Evolutionary conservation across 1,140 invertebrate genomes (phyloP), one percentile per base, ranked within the genome.

Genomic region (Neotoxoptera formosana): DNA sequence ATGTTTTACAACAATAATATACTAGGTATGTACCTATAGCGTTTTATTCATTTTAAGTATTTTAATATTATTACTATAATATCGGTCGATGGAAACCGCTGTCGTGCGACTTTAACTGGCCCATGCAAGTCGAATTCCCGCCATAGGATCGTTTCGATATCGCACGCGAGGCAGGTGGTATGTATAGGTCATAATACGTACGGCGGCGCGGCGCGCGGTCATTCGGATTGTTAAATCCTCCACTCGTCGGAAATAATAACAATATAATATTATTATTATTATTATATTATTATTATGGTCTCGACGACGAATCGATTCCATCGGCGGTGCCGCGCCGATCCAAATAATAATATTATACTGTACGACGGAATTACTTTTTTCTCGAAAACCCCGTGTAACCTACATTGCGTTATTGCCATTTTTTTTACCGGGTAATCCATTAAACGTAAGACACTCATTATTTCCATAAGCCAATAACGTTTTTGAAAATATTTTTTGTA

Each of bases 211-310:
- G n/a, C n/a, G n/a, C n/a, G n/a, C 41, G 60, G 60, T 76, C 60
- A 76, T 76, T 76, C 30, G n/a, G 14, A 76, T 76, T 76, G 30
- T n/a, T 76, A 17, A n/a, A 34, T 76, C 14, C 60, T 76, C 30
- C n/a, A 76, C 30, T 76, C 60, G 30, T 76, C 14, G 60, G 60
- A 76, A 76, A n/a, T n/a, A 76, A 76, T 76, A 76, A 76, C 60
- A n/a, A 76, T 67, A 76, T 76, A 76, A 76, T 76, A 76, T 67
- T 60, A 60, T 60, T 60, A 56, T 56, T 56, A 56, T 56, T 56
- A 56, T 56, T 60, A n/a, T 60, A 60, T 60, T 60, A 6, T 67
- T 67, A n/a, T 67, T 67, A 67, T n/a, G 60, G 60, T 67, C 30
- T 67, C 60, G 30, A n/a, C 60, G 1, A 67, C 30, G 60, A 67